These are phyloP conservation scores for Coptodon rendalli DNA, from an alignment of 2,113 vertebrate genomes.

Conservation along the genomic window DNA sequence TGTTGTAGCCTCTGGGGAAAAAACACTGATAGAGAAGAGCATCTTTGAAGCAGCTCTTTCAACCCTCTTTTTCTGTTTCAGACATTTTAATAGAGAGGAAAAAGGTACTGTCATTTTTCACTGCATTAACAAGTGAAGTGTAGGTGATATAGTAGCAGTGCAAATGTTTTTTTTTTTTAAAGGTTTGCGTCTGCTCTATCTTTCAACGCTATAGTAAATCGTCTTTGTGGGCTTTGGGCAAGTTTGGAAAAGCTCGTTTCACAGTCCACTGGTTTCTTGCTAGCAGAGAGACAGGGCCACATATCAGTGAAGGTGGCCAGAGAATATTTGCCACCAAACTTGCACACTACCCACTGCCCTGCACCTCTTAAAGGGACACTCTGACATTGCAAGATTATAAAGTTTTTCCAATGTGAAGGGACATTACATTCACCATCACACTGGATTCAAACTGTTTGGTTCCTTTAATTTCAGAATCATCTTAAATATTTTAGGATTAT, in stretches of 20 bases:
- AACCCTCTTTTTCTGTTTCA: neutral
- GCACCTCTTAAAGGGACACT: neutral
- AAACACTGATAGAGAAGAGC: neutral
- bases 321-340: slow-evolving; percentile 22
- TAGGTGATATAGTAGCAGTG: neutral
- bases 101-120: slow-evolving; percentile 16
- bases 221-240: slow-evolving; percentile 38
- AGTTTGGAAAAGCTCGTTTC: slow-evolving; percentile 60
- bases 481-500: neutral
- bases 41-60: neutral
- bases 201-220: slow-evolving; percentile 41
- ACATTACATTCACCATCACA: neutral
- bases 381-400: neutral
- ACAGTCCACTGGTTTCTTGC: slow-evolving; percentile 49
- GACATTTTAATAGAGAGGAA: neutral
- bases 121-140: slow-evolving; percentile 23
- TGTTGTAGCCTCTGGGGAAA: neutral
- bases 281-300: slow-evolving; percentile 22
- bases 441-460: neutral
- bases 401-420: neutral
- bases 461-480: neutral
- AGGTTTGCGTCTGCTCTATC: neutral
- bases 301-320: slow-evolving; percentile 38
- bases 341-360: neutral
- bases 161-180: slow-evolving; percentile 2